Evolutionary conservation across 2,797 vertebrate species (phyloP).

Genomic region (Podargus strigoides): DNA sequence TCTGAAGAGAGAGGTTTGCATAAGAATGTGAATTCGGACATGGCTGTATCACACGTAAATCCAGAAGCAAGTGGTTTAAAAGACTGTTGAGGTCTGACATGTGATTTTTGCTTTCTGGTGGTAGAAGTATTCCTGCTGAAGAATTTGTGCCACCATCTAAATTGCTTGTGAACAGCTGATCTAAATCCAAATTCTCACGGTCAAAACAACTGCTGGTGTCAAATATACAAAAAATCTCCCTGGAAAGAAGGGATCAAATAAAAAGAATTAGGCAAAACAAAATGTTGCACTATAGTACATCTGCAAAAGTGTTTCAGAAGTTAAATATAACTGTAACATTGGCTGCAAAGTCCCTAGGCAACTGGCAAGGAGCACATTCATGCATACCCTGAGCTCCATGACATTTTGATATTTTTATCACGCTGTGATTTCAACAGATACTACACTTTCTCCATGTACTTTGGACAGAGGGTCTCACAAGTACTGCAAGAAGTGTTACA

Average conservation of each 20-base stretch:
- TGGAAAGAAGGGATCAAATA: conserved; percentile 19
- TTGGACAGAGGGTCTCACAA: neutral
- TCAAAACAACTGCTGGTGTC: conserved; percentile 32
- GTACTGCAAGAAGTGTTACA: neutral
- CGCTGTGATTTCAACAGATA: conserved; percentile 13
- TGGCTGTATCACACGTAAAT: neutral
- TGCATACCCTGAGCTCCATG: neutral
- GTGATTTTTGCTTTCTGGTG: neutral
- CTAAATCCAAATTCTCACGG: conserved; percentile 20
- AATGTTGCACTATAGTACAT: neutral
- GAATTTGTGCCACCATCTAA: neutral
- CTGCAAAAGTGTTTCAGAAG: neutral
- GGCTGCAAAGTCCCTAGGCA: neutral
- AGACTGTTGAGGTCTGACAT: neutral
- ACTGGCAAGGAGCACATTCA: neutral
- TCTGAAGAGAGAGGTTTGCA: neutral
- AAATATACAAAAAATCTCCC: neutral
- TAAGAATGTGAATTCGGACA: neutral
- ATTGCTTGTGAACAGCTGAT: conserved; percentile 43
- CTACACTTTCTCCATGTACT: neutral
- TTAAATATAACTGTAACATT: neutral
- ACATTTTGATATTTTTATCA: conserved; percentile 43
- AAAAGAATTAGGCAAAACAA: neutral
- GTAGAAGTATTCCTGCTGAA: neutral
- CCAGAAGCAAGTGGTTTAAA: neutral